A percentile compares a stretch with the other conserved stretches of the same genome.
These are phyloP conservation scores for Reticulitermes speratus DNA, from an alignment of 1,140 invertebrate species.

Conservation along the genomic window DNA sequence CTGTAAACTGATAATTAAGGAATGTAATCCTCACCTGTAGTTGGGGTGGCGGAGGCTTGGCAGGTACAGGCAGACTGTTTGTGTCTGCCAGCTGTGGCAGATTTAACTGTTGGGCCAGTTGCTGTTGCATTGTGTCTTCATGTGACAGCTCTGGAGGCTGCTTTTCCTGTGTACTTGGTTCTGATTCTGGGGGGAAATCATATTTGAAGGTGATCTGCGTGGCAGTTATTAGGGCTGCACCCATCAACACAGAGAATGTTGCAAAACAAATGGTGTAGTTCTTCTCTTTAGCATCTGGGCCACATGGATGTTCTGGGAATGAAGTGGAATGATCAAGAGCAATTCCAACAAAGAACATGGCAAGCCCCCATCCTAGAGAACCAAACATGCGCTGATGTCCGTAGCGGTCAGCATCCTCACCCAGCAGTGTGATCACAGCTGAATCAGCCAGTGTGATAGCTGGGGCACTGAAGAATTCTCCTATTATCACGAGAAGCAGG, in stretches of 20 bases:
- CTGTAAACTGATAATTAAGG: too few relatives aligned
- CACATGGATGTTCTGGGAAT: slow-evolving; percentile 88
- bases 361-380: slow-evolving; percentile 94
- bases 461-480: slow-evolving; percentile 97
- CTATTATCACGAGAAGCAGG: slow-evolving; percentile 87
- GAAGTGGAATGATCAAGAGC: slow-evolving; percentile 95
- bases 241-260: slow-evolving; percentile 96
- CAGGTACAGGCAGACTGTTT: slow-evolving; percentile 49
- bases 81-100: slow-evolving; percentile 72
- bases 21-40: background rate
- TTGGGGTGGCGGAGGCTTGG: slow-evolving; percentile 41
- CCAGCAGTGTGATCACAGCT: slow-evolving; percentile 86
- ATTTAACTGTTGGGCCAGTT: slow-evolving; percentile 76
- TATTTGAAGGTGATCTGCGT: slow-evolving; percentile 64
- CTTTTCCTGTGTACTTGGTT: slow-evolving; percentile 41
- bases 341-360: slow-evolving; percentile 98
- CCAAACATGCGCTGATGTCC: slow-evolving; percentile 98
- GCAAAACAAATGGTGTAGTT: slow-evolving; percentile 99
- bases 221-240: slow-evolving; percentile 88
- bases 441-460: slow-evolving; percentile 96
- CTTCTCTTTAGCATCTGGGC: slow-evolving; percentile 83
- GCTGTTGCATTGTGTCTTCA: slow-evolving; percentile 76
- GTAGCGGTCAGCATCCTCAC: slow-evolving; percentile 90
- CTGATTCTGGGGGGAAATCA: slow-evolving; percentile 51
- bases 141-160: slow-evolving; percentile 51